These are phyloP conservation scores for Trichopoda pennipes DNA, from an alignment of 2,888 invertebrate genomes.

Conservation along the genomic window DNA sequence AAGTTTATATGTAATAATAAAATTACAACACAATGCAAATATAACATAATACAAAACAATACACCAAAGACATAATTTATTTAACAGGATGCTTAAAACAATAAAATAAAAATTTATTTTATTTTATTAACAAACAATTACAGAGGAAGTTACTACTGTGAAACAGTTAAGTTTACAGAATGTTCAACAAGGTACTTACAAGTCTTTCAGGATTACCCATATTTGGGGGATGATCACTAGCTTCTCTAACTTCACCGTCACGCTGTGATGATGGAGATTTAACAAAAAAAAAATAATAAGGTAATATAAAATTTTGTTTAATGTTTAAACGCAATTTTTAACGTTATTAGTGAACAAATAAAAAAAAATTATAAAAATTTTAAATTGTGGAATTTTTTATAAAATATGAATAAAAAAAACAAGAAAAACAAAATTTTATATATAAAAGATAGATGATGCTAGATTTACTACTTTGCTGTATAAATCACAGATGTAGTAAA, in stretches of 20 bases:
- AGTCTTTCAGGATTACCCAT: slow-evolving; percentile 75
- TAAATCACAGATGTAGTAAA: slow-evolving; percentile 6
- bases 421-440: slow-evolving; percentile 73
- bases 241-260: slow-evolving; percentile 77
- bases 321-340: slow-evolving; percentile 68
- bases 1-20: neutral
- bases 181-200: slow-evolving; percentile 74
- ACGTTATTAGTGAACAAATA: slow-evolving; percentile 64
- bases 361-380: slow-evolving; percentile 45
- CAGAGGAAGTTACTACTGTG: neutral
- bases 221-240: slow-evolving; percentile 76
- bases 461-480: slow-evolving; percentile 18
- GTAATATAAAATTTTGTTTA: slow-evolving; percentile 69
- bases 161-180: slow-evolving; percentile 40
- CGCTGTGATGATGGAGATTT: slow-evolving; percentile 72
- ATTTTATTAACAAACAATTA: slow-evolving; percentile 24
- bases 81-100: slow-evolving; percentile 48
- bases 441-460: slow-evolving; percentile 10
- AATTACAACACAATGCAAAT: slow-evolving; percentile 5
- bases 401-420: slow-evolving; percentile 65
- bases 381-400: slow-evolving; percentile 65
- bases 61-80: slow-evolving; percentile 52
- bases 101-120: slow-evolving; percentile 29
- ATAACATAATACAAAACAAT: slow-evolving; percentile 33
- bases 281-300: slow-evolving; percentile 66